These are phyloP conservation scores for Botia kubotai DNA, from an alignment of 2,797 vertebrate genomes.

Conservation along the genomic window DNA sequence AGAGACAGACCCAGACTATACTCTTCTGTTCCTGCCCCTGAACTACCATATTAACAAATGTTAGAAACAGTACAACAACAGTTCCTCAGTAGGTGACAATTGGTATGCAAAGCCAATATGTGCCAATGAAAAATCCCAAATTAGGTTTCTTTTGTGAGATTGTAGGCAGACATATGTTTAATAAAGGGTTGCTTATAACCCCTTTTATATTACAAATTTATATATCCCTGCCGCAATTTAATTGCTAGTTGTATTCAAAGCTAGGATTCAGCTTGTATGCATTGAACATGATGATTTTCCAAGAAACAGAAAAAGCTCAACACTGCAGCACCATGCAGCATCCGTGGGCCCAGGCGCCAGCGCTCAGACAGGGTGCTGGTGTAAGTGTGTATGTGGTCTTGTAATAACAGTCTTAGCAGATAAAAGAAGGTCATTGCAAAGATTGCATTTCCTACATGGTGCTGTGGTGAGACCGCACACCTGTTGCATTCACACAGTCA, in stretches of 20 bases:
- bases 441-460: slow-evolving; percentile 43
- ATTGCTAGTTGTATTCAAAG: slow-evolving; percentile 53
- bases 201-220: neutral
- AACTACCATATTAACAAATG: slow-evolving; percentile 26
- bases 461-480: slow-evolving; percentile 26
- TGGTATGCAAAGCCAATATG: slow-evolving; percentile 33
- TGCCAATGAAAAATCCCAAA: slow-evolving; percentile 45
- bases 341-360: slow-evolving; percentile 58
- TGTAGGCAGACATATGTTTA: slow-evolving; percentile 28
- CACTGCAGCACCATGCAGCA: slow-evolving; percentile 52
- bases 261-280: slow-evolving; percentile 48
- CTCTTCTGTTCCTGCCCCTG: slow-evolving; percentile 34
- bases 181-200: slow-evolving; percentile 37
- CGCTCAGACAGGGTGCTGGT: slow-evolving; percentile 63
- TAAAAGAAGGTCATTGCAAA: slow-evolving; percentile 71
- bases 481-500: slow-evolving; percentile 44
- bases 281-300: slow-evolving; percentile 35
- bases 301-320: slow-evolving; percentile 49
- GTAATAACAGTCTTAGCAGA: slow-evolving; percentile 72
- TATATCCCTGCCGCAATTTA: slow-evolving; percentile 60
- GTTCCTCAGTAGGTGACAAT: slow-evolving; percentile 36
- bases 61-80: slow-evolving; percentile 23
- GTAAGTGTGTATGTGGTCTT: slow-evolving; percentile 35
- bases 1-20: slow-evolving; percentile 38
- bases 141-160: slow-evolving; percentile 3